These are phyloP conservation scores for Girardinichthys multiradiatus DNA, from an alignment of 2,113 vertebrate genomes.

Conservation along the genomic window DNA sequence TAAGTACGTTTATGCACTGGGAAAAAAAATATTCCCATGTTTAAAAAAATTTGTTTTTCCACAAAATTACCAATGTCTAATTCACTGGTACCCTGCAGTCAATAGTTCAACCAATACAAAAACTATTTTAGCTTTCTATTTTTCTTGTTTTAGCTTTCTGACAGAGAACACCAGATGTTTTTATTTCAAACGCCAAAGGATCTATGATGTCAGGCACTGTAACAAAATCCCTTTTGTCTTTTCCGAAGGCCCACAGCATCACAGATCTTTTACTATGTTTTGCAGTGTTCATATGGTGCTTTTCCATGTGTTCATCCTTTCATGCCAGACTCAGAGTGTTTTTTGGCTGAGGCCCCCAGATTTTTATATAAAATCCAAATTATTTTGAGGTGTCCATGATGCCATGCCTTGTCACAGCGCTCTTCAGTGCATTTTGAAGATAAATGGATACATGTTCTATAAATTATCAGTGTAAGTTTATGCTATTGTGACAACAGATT, in stretches of 20 bases:
- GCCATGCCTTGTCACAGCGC: no score
- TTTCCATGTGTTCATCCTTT: neutral
- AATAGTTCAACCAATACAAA: neutral
- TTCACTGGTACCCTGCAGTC: neutral
- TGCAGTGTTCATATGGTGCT: neutral
- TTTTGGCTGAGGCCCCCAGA: neutral
- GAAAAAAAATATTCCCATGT: no score
- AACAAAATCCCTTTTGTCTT: neutral
- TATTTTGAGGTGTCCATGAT: no score
- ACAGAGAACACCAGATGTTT: neutral
- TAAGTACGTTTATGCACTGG: neutral
- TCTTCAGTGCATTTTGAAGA: slow-evolving; percentile 15
- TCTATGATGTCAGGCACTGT: neutral
- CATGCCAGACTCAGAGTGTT: neutral
- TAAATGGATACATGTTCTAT: neutral
- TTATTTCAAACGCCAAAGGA: neutral
- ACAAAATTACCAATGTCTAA: neutral
- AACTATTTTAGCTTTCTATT: neutral
- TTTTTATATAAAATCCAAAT: no score
- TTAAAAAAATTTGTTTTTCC: neutral
- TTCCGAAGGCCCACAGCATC: no score
- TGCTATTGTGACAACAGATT: neutral
- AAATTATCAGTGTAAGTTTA: neutral
- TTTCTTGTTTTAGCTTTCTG: neutral
- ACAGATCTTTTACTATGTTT: neutral